Conservation (phyloP, 2,113 vertebrate genomes). For the Stigmatopora argus region DNA sequence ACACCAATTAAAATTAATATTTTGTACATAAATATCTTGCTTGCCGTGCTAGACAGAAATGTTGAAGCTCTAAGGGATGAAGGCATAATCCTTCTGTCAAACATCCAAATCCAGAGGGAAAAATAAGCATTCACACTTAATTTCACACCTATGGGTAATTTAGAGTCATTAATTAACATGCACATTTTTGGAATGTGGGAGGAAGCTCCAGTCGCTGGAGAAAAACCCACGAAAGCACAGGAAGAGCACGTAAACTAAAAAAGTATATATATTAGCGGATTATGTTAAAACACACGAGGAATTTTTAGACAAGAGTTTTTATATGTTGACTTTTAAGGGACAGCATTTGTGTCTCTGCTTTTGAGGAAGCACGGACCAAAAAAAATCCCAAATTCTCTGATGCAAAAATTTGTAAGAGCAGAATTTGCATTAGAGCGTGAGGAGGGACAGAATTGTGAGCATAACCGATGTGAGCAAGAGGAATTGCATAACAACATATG, state of each 20-base stretch:
- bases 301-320: conserved; percentile 20
- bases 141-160: background rate
- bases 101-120: background rate
- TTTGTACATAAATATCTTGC: background rate
- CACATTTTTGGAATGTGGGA: background rate
- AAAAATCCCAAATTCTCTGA: too few species aligned
- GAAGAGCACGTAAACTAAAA: background rate
- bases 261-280: background rate
- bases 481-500: conserved; percentile 9
- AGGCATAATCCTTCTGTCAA: background rate
- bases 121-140: background rate
- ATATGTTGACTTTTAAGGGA: too few species aligned
- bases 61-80: background rate
- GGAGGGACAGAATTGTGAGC: conserved; percentile 2
- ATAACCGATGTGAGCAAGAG: conserved; percentile 1
- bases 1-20: background rate
- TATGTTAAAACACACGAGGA: background rate
- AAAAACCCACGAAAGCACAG: background rate
- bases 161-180: background rate
- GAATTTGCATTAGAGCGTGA: conserved; percentile 1
- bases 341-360: background rate
- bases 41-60: background rate
- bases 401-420: background rate
- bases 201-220: background rate
- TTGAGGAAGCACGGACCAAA: background rate